Percentiles rank a stretch among this genome's conserved stretches.
These are phyloP conservation scores for Calyptomena viridis DNA, from an alignment of 2,113 vertebrate species.

Conservation along the genomic window DNA sequence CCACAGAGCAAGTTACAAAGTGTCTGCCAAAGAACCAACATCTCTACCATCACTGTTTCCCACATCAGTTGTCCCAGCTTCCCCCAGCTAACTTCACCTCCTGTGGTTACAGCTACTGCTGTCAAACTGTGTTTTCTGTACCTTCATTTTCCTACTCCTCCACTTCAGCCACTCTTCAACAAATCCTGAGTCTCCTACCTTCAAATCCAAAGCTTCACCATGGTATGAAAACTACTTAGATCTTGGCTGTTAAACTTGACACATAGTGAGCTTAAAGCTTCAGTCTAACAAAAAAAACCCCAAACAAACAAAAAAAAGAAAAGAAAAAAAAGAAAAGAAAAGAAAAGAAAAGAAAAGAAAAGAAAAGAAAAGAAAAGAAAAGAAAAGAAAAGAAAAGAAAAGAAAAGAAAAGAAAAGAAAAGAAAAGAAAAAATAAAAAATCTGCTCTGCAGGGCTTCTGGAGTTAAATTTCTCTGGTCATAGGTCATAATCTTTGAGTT, in stretches of 20 bases:
- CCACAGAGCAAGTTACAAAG: neutral
- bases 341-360: too few relatives aligned
- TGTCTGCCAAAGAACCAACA: neutral
- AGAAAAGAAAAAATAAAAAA: neutral
- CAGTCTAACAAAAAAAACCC: neutral
- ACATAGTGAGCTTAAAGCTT: neutral
- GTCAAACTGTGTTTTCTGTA: neutral
- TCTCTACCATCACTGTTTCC: neutral
- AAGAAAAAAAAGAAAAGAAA: too few relatives aligned
- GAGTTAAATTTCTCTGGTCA: neutral
- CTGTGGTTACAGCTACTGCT: neutral
- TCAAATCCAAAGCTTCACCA: neutral
- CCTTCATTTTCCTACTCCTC: neutral
- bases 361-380: too few relatives aligned
- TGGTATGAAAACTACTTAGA: neutral
- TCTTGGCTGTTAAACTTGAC: neutral
- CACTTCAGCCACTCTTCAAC: neutral
- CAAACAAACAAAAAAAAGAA: too few relatives aligned
- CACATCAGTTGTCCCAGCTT: neutral
- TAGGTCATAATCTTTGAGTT: neutral
- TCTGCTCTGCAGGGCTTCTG: neutral
- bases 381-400: too few relatives aligned
- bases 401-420: too few relatives aligned
- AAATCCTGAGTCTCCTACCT: neutral
- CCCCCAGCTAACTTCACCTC: neutral